Evolutionary conservation across 2,888 invertebrate genomes (phyloP), one percentile per base, ranked within the genome.

Genomic region (Helleia helle): DNA sequence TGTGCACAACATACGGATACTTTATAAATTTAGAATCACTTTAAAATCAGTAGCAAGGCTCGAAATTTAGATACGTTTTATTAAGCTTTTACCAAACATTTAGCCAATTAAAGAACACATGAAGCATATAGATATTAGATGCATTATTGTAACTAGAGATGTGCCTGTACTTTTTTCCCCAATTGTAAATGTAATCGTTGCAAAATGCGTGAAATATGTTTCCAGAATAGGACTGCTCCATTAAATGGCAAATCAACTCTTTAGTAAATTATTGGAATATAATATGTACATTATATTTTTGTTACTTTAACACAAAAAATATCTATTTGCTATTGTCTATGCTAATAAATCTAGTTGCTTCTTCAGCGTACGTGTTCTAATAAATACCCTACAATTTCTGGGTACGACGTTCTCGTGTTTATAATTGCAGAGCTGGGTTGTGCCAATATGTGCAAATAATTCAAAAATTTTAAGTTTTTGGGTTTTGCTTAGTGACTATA

Each of bases 1-100:
- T 79, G 81, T 79, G 57, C 70, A 77, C 76, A 72, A 74, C 48
- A 51, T 41, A 46, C 39, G 43, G 28, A 36, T 37, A 44, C 17
- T 27, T 30, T 30, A 5, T 15, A 25, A 31, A 34, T 34, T 34
- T 34, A 18, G 34, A 34, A 34, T 34, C 9, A 18, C 17, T 34
- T 39, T 30, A 29, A 39, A 25, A 29, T 39, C 31, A 30, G 25
- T 25, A 39, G 29, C 29, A 29, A 29, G 28, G 22, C 29, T n/a
- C 29, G 22, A n/a, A 39, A 24, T 39, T 22, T 14, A 24, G n/a
- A 29, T 14, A 31, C 13, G 24, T 39, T 15, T 39, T 30, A 30
- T 14, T 25, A 39, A 39, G 39, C 39, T 40, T 28, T 27, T 39
- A 40, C 34, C 34, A 34, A 34, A 34, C 31, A 31, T n/a, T 26